A percentile compares a stretch with the other conserved stretches of the same genome.
Evolutionary conservation across 2,888 invertebrate genomes (phyloP).

Genomic region (Agonopterix arenella): DNA sequence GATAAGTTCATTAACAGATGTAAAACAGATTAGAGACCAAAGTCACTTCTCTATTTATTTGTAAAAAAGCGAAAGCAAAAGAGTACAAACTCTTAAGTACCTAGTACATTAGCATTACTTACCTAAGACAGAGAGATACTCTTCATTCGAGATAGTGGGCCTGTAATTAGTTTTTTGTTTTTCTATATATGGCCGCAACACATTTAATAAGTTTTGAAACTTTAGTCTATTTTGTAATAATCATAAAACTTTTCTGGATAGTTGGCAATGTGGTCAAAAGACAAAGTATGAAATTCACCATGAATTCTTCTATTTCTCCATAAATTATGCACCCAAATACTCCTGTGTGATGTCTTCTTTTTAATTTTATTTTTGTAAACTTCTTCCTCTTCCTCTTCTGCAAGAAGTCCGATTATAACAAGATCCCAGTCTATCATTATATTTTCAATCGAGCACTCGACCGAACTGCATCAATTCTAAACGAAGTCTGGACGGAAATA

Average conservation of each 20-base stretch:
- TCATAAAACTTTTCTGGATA: conserved; percentile 1
- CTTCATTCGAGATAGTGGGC: conserved; percentile 3
- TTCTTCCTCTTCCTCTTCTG: conserved; percentile 9
- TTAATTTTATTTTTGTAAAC: neutral
- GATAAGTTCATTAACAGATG: conserved; percentile 2
- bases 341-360: neutral
- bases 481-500: conserved; percentile 7
- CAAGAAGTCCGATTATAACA: conserved; percentile 8
- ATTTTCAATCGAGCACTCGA: conserved; percentile 4
- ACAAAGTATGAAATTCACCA: neutral
- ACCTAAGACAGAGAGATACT: neutral
- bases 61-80: neutral
- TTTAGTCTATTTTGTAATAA: conserved; percentile 7
- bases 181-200: conserved; percentile 5
- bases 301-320: conserved; percentile 1
- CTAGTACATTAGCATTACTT: neutral
- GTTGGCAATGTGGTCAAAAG: no score
- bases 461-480: conserved; percentile 10
- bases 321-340: neutral
- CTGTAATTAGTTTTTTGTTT: conserved; percentile 7
- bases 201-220: conserved; percentile 3
- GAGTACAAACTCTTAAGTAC: neutral
- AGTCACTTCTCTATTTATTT: neutral
- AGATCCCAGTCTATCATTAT: conserved; percentile 9
- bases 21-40: conserved; percentile 5